Evolutionary conservation across 1,140 invertebrate genomes (phyloP).

Genomic region (Phortica variegata): DNA sequence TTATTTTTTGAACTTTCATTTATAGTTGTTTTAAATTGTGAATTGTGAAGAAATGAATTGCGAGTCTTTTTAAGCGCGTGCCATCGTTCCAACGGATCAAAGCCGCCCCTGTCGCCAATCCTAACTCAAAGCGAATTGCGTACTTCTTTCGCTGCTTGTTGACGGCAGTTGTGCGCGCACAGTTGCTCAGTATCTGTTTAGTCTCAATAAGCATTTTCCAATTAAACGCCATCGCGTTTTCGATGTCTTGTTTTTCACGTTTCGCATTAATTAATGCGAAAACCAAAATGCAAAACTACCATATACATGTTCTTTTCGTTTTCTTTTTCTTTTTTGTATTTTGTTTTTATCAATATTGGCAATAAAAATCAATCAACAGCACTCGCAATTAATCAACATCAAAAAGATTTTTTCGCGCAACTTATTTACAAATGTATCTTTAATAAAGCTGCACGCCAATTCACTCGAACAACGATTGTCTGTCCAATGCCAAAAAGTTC

Average conservation of each 20-base stretch:
- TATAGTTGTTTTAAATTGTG: no score
- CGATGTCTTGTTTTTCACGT: conserved; percentile 3
- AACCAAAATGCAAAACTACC: no score
- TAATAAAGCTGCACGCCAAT: no score
- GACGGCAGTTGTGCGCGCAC: conserved; percentile 29
- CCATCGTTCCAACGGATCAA: no score
- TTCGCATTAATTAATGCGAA: conserved; percentile 54
- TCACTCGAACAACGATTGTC: background rate
- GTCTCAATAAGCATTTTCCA: conserved; percentile 53
- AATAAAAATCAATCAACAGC: conserved; percentile 55
- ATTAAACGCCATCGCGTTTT: conserved; percentile 52
- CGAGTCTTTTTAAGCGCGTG: no score
- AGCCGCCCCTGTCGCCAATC: no score
- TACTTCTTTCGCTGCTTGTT: conserved; percentile 19
- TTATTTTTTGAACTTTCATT: no score
- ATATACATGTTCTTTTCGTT: no score
- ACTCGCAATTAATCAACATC: conserved; percentile 48
- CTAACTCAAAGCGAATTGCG: no score
- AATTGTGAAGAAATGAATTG: no score
- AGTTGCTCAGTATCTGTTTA: conserved; percentile 38
- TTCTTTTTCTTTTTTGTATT: no score
- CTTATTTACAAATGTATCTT: background rate
- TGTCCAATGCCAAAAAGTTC: conserved; percentile 32
- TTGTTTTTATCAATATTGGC: conserved; percentile 56
- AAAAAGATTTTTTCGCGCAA: background rate